Base-by-base conservation (phyloP, 2,113 vertebrate species). In the Forbesichthys papilliferus region DNA sequence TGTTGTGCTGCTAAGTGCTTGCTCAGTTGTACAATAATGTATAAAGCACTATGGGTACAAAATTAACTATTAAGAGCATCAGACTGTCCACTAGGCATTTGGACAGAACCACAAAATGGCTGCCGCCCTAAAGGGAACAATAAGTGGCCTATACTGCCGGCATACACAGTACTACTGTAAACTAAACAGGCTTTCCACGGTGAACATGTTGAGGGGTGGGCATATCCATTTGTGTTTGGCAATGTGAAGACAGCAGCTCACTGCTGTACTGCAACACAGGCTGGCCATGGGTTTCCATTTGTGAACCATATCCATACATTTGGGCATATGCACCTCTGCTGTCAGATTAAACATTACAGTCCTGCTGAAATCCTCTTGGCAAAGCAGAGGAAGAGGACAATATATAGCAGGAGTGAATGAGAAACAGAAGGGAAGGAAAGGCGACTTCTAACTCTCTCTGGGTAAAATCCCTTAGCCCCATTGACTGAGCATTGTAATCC, bases 401-500 rank as follows among this genome's bases (percentile, higher is more conserved):
- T 27, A 11, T 36, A 66, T 66, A 42, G 63, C 34, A 54, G 66
- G 57, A 58, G n/a, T 67, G 48, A 18, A 68, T 16, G 33, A 75
- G 47, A 56, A 74, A 77, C 54, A 49, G 27, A 27, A 42, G 14
- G 4, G 42, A 66, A 12, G 66, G 71, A 49, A 52, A 47, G 65
- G 48, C 12, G 73, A 65, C 75, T 68, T 74, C 56, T 58, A 59
- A 78, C 70, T 79, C 64, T 79, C 68, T 81, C 74, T 64, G 61
- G 57, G 71, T 71, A 74, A 72, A 79, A 81, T 77, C 71, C 68
- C 52, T 11, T 53, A 81, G 71, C 64, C 80, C 47, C 69, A 87
- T 86, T 84, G 82, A 84, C 87, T 82, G 73, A 77, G 75, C 65
- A 82, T 66, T 74, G 82, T 87, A 86, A 88, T 90, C 83, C 81